Conservation (phyloP, 2,888 invertebrate species). For the Dryadula phaetusa region DNA sequence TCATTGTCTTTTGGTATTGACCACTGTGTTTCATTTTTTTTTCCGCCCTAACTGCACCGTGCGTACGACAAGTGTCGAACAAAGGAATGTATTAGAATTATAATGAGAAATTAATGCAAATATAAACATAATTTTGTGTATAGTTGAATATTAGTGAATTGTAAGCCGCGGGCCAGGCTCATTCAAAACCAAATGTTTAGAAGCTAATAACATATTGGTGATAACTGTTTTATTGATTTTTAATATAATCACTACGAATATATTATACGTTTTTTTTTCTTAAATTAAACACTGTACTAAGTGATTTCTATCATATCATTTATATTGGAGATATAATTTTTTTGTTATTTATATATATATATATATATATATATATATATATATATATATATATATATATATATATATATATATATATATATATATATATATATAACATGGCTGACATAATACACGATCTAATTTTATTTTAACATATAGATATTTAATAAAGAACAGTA, state of each 20-base stretch:
- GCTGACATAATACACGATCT: too few relatives aligned
- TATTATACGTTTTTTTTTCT: constrained; percentile 18
- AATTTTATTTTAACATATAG: too few relatives aligned
- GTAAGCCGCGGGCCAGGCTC: constrained; percentile 42
- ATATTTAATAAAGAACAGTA: too few relatives aligned
- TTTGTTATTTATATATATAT: too few relatives aligned
- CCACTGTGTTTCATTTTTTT: constrained; percentile 34
- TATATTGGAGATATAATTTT: too few relatives aligned
- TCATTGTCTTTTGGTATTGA: constrained; percentile 46
- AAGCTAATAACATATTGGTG: constrained; percentile 38
- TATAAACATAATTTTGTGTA: constrained; percentile 45
- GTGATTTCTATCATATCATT: background rate
- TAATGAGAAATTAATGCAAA: constrained; percentile 52
- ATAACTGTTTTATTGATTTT: constrained; percentile 44
- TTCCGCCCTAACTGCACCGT: constrained; percentile 60
- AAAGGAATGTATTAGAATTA: constrained; percentile 50
- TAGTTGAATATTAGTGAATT: constrained; percentile 45
- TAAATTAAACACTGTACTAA: background rate
- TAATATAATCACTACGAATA: constrained; percentile 30
- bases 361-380: too few relatives aligned
- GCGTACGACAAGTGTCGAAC: constrained; percentile 54
- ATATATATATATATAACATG: too few relatives aligned
- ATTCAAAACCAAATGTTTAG: constrained; percentile 44
- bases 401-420: too few relatives aligned
- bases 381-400: too few relatives aligned